Base-by-base conservation (phyloP, 2,797 vertebrate genomes). In the Sciurus carolinensis region DNA sequence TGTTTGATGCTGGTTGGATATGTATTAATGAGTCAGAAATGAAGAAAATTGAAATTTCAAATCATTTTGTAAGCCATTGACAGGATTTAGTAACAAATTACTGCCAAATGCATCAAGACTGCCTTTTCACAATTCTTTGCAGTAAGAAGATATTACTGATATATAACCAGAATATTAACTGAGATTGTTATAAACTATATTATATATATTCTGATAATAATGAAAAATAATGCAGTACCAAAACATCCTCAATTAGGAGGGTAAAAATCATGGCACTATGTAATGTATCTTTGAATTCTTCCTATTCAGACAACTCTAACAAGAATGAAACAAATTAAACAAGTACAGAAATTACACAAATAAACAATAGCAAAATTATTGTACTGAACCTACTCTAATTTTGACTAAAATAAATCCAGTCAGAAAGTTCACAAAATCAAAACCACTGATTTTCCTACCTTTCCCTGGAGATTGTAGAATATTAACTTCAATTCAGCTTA, bases 51-150 rank as follows among this genome's bases (percentile, higher is more conserved):
- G 80, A 80, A 79, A 24, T 44, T 4, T 76, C 12, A 87, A 87
- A 66, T 26, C 7, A 0, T 52, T 85, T 75, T 81, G 5, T 57
- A 91, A 95, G 73, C 17, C 18, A 52, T 22, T 90, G 57, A 44
- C 15, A 24, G 14, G 10, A 44, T 83, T 52, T 86, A 82, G 13
- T 50, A 82, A 54, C 4, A 94, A 14, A 85, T 79, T 64, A 80
- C 22, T 79, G 14, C 33, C 47, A 85, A 81, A 82, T 62, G 5
- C 14, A 39, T 80, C 24, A 88, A 22, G 30, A 15, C 1, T 50
- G 75, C 14, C 47, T 89, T 89, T 94, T 91, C 54, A 86, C 42
- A 71, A 36, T n/a, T 66, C 5, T 88, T 73, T 95, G 39, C 13
- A 91, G n/a, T 6, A 87, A n/a, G 7, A 87, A 83, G 28, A 54